A percentile compares a stretch with the other conserved stretches of the same genome.
phyloP scores from a whole-genome alignment of 2,113 vertebrate genomes.

The Psilopogon haemacephalus region DNA sequence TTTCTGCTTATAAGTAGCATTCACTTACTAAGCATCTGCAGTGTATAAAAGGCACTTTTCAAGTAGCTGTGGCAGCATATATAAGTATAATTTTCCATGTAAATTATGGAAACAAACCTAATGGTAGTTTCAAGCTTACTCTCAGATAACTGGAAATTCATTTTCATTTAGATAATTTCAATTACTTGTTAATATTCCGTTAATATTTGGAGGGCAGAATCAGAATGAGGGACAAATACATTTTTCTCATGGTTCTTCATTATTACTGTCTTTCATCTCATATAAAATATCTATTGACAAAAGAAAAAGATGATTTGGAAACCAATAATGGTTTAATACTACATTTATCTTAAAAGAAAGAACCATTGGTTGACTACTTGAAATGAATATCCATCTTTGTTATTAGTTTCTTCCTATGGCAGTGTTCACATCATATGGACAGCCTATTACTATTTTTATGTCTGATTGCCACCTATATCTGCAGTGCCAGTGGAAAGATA shows the following conservation, averaged over 20 bases:
- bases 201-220: background rate
- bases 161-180: conserved; percentile 10
- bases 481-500: background rate
- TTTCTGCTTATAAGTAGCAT: background rate
- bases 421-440: background rate
- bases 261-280: background rate
- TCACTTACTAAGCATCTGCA: background rate
- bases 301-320: background rate
- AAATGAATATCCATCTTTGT: background rate
- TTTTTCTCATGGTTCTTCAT: background rate
- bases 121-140: background rate
- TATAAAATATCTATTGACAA: background rate
- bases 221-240: background rate
- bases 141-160: background rate
- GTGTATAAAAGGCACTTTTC: background rate
- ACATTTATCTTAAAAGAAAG: background rate
- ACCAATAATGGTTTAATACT: background rate
- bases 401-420: background rate
- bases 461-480: background rate
- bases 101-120: background rate
- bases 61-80: background rate
- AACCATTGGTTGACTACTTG: background rate
- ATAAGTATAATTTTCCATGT: background rate
- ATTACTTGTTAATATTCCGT: background rate
- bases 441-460: background rate